Percentiles rank a stretch among this genome's conserved stretches.
These are phyloP conservation scores for Fistularia commersonii DNA, from an alignment of 2,797 vertebrate species.

Conservation along the genomic window DNA sequence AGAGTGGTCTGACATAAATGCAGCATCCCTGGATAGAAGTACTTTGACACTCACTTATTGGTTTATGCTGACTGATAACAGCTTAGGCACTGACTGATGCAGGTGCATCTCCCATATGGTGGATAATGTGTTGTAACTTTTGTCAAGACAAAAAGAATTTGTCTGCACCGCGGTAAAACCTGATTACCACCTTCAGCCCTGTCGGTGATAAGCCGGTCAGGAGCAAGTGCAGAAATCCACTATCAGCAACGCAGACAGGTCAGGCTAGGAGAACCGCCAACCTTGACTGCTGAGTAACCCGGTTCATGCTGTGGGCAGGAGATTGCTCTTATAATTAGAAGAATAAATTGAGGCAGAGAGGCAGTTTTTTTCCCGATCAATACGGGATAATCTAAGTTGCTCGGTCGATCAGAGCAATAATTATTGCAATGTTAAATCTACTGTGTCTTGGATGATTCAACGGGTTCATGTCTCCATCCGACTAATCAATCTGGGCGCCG, in stretches of 20 bases:
- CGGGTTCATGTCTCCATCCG: not conserved
- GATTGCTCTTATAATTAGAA: slow-evolving; percentile 26
- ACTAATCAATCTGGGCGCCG: not conserved
- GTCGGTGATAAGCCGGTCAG: not conserved
- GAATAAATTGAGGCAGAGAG: slow-evolving; percentile 28
- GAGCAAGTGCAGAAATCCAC: slow-evolving; percentile 7
- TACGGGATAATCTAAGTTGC: slow-evolving; percentile 25
- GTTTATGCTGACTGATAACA: slow-evolving; percentile 7
- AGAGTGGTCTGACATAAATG: not conserved
- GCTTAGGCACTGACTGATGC: not conserved
- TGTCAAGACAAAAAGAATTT: not conserved
- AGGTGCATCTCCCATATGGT: not conserved
- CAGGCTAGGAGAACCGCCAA: slow-evolving; percentile 6
- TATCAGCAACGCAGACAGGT: slow-evolving; percentile 3
- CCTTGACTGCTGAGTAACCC: slow-evolving; percentile 17
- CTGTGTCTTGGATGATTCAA: slow-evolving; percentile 7
- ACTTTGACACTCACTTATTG: slow-evolving; percentile 9
- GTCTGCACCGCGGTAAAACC: not conserved
- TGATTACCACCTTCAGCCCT: not conserved
- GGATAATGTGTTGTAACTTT: not conserved
- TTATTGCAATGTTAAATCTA: slow-evolving; percentile 26
- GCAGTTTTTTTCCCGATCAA: slow-evolving; percentile 31
- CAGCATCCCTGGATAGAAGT: slow-evolving; percentile 1
- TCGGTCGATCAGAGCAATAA: slow-evolving; percentile 31
- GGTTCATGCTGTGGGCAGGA: not conserved